These are phyloP conservation scores for Acanthochromis polyacanthus DNA, from an alignment of 2,113 vertebrate species.

Conservation along the genomic window DNA sequence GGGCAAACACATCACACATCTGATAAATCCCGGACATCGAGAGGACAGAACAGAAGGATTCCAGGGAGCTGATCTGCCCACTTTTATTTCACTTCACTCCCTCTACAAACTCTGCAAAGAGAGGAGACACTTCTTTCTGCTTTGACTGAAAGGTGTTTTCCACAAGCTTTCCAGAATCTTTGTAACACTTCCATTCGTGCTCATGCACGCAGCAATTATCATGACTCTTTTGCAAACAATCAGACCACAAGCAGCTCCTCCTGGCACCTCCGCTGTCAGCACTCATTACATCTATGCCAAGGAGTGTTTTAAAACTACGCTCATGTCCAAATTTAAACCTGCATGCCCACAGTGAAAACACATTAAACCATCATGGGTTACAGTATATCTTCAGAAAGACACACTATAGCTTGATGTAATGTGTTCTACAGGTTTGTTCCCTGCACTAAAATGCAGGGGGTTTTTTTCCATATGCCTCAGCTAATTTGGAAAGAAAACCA, in stretches of 20 bases:
- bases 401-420: constrained; percentile 62
- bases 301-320: constrained; percentile 36
- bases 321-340: constrained; percentile 40
- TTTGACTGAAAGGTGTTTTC: constrained; percentile 23
- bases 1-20: constrained; percentile 43
- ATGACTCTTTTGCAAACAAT: constrained; percentile 31
- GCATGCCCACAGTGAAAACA: constrained; percentile 39
- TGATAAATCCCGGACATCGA: constrained; percentile 35
- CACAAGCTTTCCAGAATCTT: constrained; percentile 11
- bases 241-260: constrained; percentile 20
- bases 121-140: neutral
- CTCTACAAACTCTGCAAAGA: constrained; percentile 6
- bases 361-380: constrained; percentile 37
- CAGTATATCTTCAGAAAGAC: constrained; percentile 28
- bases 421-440: constrained; percentile 71
- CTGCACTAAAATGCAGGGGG: constrained; percentile 15
- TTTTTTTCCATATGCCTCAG: constrained; percentile 47
- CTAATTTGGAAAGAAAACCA: constrained; percentile 73
- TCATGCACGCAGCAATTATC: constrained; percentile 10
- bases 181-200: constrained; percentile 6
- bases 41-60: neutral
- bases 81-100: neutral
- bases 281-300: constrained; percentile 29
- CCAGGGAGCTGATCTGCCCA: neutral
- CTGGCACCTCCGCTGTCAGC: constrained; percentile 39